A percentile compares a stretch with the other conserved stretches of the same genome.
Evolutionary conservation across 2,113 vertebrate genomes (phyloP).

Genomic region (Phylloscopus whistleri): DNA sequence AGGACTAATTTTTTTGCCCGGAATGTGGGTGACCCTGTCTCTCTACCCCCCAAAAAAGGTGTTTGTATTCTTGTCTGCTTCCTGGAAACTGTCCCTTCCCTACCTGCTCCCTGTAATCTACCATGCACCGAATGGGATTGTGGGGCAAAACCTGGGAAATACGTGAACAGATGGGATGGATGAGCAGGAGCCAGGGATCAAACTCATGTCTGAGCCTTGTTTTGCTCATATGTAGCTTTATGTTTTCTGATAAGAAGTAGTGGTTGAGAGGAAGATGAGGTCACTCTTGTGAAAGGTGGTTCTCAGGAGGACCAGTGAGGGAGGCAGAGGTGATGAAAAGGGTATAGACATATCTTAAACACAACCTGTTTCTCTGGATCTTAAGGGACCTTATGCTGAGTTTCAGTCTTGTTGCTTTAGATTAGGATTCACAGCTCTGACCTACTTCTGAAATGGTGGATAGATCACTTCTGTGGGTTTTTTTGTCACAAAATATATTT

Average conservation of each 20-base stretch:
- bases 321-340: slow-evolving; percentile 2
- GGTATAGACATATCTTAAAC: neutral
- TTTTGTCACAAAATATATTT: neutral
- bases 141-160: neutral
- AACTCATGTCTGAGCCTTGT: neutral
- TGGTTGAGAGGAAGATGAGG: neutral
- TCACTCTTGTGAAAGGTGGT: neutral
- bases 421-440: slow-evolving; percentile 22
- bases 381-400: neutral
- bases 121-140: rapidly evolving
- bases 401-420: neutral
- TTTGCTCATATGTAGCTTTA: neutral
- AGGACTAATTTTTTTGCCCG: neutral
- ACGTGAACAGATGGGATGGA: neutral
- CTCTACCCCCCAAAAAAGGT: neutral
- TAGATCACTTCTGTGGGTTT: neutral
- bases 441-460: neutral
- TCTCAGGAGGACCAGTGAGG: neutral
- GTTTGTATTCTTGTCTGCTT: neutral
- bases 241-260: neutral
- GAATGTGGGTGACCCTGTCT: neutral
- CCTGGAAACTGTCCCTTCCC: neutral
- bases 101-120: neutral
- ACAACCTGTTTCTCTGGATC: neutral
- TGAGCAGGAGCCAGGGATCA: neutral